Evolutionary conservation across 2,888 invertebrate genomes (phyloP).

Genomic region (Nipponacmea schrenckii): DNA sequence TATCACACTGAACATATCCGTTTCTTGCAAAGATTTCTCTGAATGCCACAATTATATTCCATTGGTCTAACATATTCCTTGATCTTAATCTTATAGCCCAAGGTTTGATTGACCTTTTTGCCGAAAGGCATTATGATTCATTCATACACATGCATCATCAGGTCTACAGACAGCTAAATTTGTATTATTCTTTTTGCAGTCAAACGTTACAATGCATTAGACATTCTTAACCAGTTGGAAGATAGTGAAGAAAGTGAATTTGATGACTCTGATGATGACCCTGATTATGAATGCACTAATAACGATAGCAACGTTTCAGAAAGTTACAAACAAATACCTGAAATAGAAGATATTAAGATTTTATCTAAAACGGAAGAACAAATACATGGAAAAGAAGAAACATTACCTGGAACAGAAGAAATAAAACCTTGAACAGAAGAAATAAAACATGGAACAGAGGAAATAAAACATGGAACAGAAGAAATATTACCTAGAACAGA

Average conservation of each 20-base stretch:
- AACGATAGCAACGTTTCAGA: neutral
- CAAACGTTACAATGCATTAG: neutral
- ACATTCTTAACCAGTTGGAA: neutral
- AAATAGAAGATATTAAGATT: neutral
- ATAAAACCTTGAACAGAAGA: neutral
- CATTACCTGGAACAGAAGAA: neutral
- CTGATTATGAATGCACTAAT: conserved; percentile 1
- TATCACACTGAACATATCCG: neutral
- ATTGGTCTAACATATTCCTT: no score
- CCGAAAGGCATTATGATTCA: no score
- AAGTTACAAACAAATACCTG: neutral
- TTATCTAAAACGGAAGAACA: neutral
- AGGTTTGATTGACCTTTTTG: no score
- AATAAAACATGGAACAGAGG: neutral
- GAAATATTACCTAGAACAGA: no score
- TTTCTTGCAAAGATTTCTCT: neutral
- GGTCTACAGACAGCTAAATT: neutral
- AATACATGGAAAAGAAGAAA: neutral
- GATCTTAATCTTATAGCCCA: no score
- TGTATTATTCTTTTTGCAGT: neutral
- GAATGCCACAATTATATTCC: no score
- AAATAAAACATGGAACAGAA: no score
- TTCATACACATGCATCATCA: no score
- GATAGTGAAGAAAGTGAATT: neutral
- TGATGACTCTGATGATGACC: conserved; percentile 3